Evolutionary conservation across 2,888 invertebrate species (phyloP), one percentile per base, ranked within the genome.

Genomic region (Willowsia nigromaculata): DNA sequence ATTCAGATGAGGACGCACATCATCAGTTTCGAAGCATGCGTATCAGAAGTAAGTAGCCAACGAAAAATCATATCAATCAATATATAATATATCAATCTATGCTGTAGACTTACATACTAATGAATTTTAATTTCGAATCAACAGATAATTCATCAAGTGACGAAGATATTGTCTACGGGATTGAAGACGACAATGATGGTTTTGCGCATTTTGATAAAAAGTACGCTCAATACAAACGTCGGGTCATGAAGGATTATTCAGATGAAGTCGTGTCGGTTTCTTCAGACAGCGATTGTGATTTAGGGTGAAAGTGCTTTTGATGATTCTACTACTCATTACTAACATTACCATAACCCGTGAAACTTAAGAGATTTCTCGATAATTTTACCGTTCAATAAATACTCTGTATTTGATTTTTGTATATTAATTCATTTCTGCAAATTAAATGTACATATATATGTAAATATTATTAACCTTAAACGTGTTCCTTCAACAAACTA

Each of bases 111-210:
- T n/a, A n/a, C n/a, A n/a, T n/a, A n/a, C n/a, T n/a, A n/a, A n/a
- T n/a, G n/a, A n/a, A n/a, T n/a, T n/a, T n/a, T n/a, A n/a, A n/a
- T n/a, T n/a, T n/a, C n/a, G n/a, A n/a, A n/a, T n/a, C n/a, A n/a
- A n/a, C n/a, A 71, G 90, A 40, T 53, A 85, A 87, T 15, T 82
- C 88, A 33, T 91, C 91, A 1, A 89, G 89, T 33, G 91, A 91
- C 68, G 91, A 91, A 40, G 90, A 86, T 59, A 37, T 65, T 4
- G 62, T 90, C 13, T 91, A 90, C 68, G 80, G 86, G 0, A 88
- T 89, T 40, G 86, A 91, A 22, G 88, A 90, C 33, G 89, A 87
- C 68, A 81, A 90, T 25, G 65, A 80, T 33, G 50, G 27, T n/a
- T 5, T 13, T 13, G 13, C 47, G 43, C 27, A 65, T 25, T 86